Evolutionary conservation across 2,888 invertebrate genomes (phyloP).

Genomic region (Baronia brevicornis): DNA sequence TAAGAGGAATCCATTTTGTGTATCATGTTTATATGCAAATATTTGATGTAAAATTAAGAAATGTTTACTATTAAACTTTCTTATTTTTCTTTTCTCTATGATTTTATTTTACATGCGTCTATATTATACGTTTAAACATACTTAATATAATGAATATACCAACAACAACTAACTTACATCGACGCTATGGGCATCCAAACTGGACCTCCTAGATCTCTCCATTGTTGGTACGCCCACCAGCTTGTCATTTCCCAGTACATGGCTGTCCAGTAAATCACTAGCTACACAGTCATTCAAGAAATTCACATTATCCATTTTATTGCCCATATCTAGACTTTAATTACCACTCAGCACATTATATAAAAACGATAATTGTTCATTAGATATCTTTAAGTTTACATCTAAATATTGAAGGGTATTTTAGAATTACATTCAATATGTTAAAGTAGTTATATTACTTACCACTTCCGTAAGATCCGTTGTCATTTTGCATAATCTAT

Average conservation of each 20-base stretch:
- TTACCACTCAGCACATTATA: slow-evolving; percentile 52
- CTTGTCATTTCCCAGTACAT: slow-evolving; percentile 65
- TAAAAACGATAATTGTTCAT: slow-evolving; percentile 43
- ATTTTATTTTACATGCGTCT: background rate
- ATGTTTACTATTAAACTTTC: too few relatives aligned
- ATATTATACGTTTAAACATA: background rate
- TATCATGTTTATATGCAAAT: too few relatives aligned
- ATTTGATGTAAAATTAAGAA: too few relatives aligned
- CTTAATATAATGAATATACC: slow-evolving; percentile 1
- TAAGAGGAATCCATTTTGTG: too few relatives aligned
- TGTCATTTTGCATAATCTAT: slow-evolving; percentile 53
- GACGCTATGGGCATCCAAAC: slow-evolving; percentile 63
- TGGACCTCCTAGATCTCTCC: slow-evolving; percentile 62
- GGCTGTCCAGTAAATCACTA: slow-evolving; percentile 69
- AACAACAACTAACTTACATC: slow-evolving; percentile 50
- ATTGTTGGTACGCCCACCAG: slow-evolving; percentile 44
- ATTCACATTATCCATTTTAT: slow-evolving; percentile 60
- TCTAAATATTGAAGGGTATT: slow-evolving; percentile 31
- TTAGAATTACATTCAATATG: slow-evolving; percentile 29
- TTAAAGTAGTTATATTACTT: slow-evolving; percentile 32
- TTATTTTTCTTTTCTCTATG: too few relatives aligned
- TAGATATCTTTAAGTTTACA: slow-evolving; percentile 20
- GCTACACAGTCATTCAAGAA: slow-evolving; percentile 62
- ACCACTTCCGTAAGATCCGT: slow-evolving; percentile 64
- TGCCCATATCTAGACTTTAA: slow-evolving; percentile 59